Evolutionary conservation across 1,140 invertebrate genomes (phyloP), one percentile per base, ranked within the genome.

Genomic region (Carposina sasakii): DNA sequence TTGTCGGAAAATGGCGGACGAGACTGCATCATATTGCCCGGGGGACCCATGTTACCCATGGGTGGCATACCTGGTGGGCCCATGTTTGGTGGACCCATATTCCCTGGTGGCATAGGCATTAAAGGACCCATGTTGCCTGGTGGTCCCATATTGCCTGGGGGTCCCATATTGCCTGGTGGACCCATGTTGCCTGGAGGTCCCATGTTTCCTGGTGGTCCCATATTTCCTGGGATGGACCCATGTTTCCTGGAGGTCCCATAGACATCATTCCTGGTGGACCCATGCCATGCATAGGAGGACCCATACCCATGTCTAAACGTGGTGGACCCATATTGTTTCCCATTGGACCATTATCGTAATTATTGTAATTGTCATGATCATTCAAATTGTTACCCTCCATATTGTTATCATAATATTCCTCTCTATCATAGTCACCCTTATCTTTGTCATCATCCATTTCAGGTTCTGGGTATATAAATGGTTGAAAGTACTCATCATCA

Each of bases 401-500:
- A 39, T 76, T 63, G 58, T 67, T 55, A 34, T 78, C 58, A 71
- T 68, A 70, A 65, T 71, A 73, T 33, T 56, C 59, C 36, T 75
- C 67, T 33, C 71, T 54, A 28, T 76, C 68, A 68, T 67, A 75
- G 61, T 68, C 54, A 48, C 69, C 66, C 53, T 70, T 51, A 23
- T 69, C 54, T 19, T 59, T 60, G 34, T 71, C 63, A 43, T 65
- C 56, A 47, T 72, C 58, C 54, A 58, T 57, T 15, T 68, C 68
- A 52, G 31, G 17, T 22, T 66, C 57, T 23, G 77, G 79, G 67
- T 83, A 85, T 55, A 81, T 72, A 71, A 83, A 85, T 47, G 81
- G 77, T 55, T 60, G 43, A 52, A 72, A 57, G 64, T 77, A 64
- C 47, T 87, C 63, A 60, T 77, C 55, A 74, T 92, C 89, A 48